Base-by-base conservation (phyloP, 2,888 invertebrate genomes). In the Trichogramma dendrolimi region DNA sequence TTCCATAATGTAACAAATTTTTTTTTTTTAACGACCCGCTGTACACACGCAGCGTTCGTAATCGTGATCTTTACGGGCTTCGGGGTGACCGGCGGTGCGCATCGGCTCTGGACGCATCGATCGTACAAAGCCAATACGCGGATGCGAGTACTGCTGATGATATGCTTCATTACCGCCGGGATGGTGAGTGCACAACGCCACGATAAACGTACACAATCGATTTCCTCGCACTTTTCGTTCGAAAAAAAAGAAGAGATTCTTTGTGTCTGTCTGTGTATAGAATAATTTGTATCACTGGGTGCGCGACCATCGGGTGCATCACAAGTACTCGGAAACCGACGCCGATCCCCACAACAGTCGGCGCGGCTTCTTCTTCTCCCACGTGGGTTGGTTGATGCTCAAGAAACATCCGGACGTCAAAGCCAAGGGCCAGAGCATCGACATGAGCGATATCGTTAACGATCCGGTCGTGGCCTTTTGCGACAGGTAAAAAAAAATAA, bases 331-430 rank as follows among this genome's bases (percentile, higher is more conserved):
- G 0, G 68, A 69, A 52, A 91, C 90, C 0, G 84, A 87, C 68
- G 92, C 91, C 0, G 92, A 93, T 80, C 92, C 92, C 0, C 92
- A 92, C 75, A 87, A 92, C 76, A 86, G 87, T 4, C 85, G 84
- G 60, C 83, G 92, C 6, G 94, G 94, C 0, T 94, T 96, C 80
- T 93, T 92, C 81, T 96, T 95, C 80, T 84, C 95, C 0, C 96
- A 96, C 76, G 87, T 94, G 46, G 96, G 96, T 38, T 96, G 96
- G 96, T 83, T 96, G 38, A 88, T 91, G 87, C 86, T 89, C 85
- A 86, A 86, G 71, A 95, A 96, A 77, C 94, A 94, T 77, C 92
- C 93, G 0, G 89, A 91, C 63, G 93, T 96, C 1, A 78, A 89
- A 49, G 81, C 80, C 38, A 88, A 88, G 70, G 94, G 95, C 41